Base-by-base conservation (phyloP, 1,140 invertebrate species). In the Mactra quadrangularis region DNA sequence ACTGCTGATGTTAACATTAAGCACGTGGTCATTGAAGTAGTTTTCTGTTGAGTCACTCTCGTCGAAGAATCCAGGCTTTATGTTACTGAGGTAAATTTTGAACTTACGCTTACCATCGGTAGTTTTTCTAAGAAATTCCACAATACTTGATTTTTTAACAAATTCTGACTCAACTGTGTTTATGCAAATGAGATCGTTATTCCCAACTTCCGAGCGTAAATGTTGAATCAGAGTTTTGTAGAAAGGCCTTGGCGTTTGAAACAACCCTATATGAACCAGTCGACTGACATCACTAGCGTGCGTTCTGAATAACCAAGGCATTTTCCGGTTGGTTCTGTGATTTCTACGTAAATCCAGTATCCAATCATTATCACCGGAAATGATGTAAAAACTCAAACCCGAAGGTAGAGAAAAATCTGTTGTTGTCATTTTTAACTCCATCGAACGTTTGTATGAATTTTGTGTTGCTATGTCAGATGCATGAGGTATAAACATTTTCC, bases 241-340 rank as follows among this genome's bases (percentile, higher is more conserved):
- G 4, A 64, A 3, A 45, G 17, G 25, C 15, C 22, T 31, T 22
- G 60, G 60, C 1, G 38, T 22, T 33, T 22, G 35, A 9, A 64
- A 64, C 22, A 64, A 64, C 11, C 60, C 60, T 7, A 45, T 11
- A 64, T 64, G 60, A 6, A 64, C 60, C 1, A 64, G 33, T 22
- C 60, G 35, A n/a, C 41, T 64, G 33, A 64, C 60, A 35, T 64
- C 60, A 64, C 35, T 38, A 17, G 60, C 60, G 13, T 64, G 60
- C 35, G 29, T 25, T 41, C 6, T 64, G 22, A 22, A 64, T 25
- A 64, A 25, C 60, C 60, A 64, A 3, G 60, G 60, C 35, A 64
- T 41, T 13, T 22, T 41, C 19, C n/a, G 19, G 6, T 13, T 35
- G 11, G 60, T 38, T 1, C 19, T 31, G 11, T 13, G 35, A 22